These are phyloP conservation scores for Drosophila paranaensis DNA, from an alignment of 2,888 invertebrate species.

Conservation along the genomic window DNA sequence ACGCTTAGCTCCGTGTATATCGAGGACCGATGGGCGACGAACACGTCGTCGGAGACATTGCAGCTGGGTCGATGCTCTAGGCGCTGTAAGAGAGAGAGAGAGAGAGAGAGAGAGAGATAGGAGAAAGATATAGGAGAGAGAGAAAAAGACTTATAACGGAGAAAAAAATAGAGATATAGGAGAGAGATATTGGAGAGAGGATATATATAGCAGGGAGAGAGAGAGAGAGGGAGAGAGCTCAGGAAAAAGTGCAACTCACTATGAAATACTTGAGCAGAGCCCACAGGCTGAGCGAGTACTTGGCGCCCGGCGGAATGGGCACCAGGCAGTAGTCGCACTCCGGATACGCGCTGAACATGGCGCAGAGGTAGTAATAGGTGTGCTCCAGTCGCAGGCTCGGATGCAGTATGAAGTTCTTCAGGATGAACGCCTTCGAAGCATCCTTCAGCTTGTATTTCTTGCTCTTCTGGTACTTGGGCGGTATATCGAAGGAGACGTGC, in stretches of 20 bases:
- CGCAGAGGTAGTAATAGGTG: conserved; percentile 86
- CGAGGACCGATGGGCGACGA: conserved; percentile 76
- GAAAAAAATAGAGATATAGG: too few relatives aligned
- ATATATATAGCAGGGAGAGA: not conserved
- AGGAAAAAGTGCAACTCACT: conserved; percentile 48
- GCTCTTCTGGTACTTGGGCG: not conserved
- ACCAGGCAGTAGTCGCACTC: conserved; percentile 86
- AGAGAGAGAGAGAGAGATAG: not conserved
- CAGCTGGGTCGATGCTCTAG: conserved; percentile 69
- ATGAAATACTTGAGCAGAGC: conserved; percentile 72
- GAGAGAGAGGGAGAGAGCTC: not conserved
- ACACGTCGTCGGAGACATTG: conserved; percentile 64
- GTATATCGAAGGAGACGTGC: conserved; percentile 38
- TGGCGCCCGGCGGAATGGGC: conserved; percentile 47
- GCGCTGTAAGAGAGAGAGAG: conserved; percentile 54
- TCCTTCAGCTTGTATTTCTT: conserved; percentile 7
- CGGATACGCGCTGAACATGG: conserved; percentile 89
- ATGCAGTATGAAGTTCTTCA: conserved; percentile 74
- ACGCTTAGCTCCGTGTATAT: conserved; percentile 72
- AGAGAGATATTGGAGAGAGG: too few relatives aligned
- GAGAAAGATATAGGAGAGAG: not conserved
- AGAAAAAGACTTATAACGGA: not conserved
- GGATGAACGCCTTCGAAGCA: conserved; percentile 66
- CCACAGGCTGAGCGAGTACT: conserved; percentile 38
- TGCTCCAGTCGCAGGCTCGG: conserved; percentile 54